phyloP scores from a whole-genome alignment of 2,888 invertebrate species.

The Euphydryas editha region DNA sequence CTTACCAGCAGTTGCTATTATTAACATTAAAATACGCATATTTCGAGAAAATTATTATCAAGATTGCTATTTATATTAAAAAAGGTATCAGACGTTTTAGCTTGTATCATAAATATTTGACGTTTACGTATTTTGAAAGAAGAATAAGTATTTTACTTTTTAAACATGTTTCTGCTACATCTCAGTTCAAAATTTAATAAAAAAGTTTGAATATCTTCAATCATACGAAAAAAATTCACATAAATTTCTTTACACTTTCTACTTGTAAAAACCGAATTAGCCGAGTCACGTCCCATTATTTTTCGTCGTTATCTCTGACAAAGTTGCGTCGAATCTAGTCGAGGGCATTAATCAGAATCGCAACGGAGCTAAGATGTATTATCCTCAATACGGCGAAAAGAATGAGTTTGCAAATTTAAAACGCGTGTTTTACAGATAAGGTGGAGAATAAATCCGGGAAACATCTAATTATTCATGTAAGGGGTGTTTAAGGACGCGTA shows the following conservation, averaged over 20 bases:
- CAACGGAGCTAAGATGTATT: constrained; percentile 77
- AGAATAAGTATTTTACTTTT: constrained; percentile 55
- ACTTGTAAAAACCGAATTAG: constrained; percentile 67
- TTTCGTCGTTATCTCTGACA: constrained; percentile 79
- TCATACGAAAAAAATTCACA: constrained; percentile 25
- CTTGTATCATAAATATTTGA: constrained; percentile 42
- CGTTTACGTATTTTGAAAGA: constrained; percentile 62
- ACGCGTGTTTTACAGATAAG: constrained; percentile 80
- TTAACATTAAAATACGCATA: constrained; percentile 29
- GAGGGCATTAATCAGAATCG: constrained; percentile 81
- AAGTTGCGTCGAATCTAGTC: constrained; percentile 74
- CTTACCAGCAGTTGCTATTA: constrained; percentile 64
- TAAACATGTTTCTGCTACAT: constrained; percentile 7
- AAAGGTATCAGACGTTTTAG: constrained; percentile 1
- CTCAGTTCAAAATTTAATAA: constrained; percentile 2
- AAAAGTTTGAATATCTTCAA: constrained; percentile 27
- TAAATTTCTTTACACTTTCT: constrained; percentile 31
- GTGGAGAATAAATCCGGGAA: constrained; percentile 70
- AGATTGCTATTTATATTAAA: constrained; percentile 5
- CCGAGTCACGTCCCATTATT: constrained; percentile 80
- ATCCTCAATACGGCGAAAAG: constrained; percentile 81
- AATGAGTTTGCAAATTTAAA: constrained; percentile 82
- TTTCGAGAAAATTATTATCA: constrained; percentile 19
- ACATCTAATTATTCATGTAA: constrained; percentile 83
- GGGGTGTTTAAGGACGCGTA: constrained; percentile 78